Conservation (phyloP, 2,113 vertebrate genomes). For the Plestiodon gilberti region DNA sequence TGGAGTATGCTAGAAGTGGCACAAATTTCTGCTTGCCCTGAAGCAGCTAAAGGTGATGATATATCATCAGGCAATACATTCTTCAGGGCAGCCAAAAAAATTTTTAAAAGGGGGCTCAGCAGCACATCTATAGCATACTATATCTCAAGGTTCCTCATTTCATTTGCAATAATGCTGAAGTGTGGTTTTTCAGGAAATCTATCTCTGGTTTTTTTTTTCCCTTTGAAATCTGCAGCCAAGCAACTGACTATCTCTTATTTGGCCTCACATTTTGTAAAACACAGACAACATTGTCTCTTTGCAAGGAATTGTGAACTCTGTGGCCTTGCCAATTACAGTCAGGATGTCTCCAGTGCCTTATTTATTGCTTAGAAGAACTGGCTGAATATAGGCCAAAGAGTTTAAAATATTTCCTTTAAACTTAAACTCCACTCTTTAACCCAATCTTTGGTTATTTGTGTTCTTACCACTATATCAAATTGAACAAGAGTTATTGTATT, state of each 20-base stretch:
- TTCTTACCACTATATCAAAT: background rate
- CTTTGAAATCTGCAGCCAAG: constrained; percentile 31
- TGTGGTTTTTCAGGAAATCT: background rate
- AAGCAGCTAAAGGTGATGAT: background rate
- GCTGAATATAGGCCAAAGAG: background rate
- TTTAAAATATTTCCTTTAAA: constrained; percentile 30
- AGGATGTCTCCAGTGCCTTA: constrained; percentile 40
- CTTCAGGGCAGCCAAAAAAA: constrained; percentile 1
- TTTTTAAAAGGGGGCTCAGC: background rate
- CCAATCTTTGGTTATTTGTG: constrained; percentile 6
- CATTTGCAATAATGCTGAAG: background rate
- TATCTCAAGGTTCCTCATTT: background rate
- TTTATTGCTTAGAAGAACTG: constrained; percentile 35
- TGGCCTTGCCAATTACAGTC: constrained; percentile 37
- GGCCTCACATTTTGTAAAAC: constrained; percentile 46
- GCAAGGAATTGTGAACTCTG: constrained; percentile 41
- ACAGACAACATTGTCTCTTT: constrained; percentile 47
- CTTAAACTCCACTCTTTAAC: background rate
- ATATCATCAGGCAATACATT: constrained; percentile 4
- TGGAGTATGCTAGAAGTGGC: background rate
- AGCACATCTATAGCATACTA: background rate
- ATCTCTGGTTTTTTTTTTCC: constrained; percentile 35
- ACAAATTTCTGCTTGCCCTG: constrained; percentile 1
- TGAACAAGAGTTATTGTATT: background rate
- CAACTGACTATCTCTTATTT: constrained; percentile 35